Evolutionary conservation across 2,797 vertebrate species (phyloP).

Genomic region (Holocentrus rufus): DNA sequence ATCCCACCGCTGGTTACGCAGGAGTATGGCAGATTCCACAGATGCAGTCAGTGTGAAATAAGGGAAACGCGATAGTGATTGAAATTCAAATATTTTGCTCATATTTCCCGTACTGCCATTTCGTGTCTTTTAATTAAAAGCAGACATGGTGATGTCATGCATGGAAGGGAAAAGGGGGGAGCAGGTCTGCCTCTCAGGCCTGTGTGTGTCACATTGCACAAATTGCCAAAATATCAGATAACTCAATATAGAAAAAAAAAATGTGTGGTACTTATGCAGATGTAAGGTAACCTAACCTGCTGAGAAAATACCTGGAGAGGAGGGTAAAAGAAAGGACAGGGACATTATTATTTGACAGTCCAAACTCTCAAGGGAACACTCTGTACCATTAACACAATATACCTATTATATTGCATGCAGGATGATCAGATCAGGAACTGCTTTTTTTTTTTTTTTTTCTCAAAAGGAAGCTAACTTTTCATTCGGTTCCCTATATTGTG

Average conservation of each 20-base stretch:
- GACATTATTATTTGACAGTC: conserved; percentile 30
- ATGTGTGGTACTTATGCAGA: conserved; percentile 70
- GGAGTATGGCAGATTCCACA: conserved; percentile 60
- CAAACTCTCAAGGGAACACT: conserved; percentile 41
- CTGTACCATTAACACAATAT: conserved; percentile 38
- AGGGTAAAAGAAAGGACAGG: conserved; percentile 27
- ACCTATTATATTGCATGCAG: conserved; percentile 27
- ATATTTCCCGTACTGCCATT: conserved; percentile 65
- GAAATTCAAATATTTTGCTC: conserved; percentile 75
- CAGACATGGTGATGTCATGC: conserved; percentile 66
- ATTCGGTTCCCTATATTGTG: conserved; percentile 47
- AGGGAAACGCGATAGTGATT: conserved; percentile 71
- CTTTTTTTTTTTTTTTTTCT: conserved; percentile 3
- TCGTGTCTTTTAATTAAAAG: conserved; percentile 82
- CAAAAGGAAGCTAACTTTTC: conserved; percentile 32
- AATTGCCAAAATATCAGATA: conserved; percentile 72
- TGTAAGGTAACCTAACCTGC: conserved; percentile 72
- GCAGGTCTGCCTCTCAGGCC: conserved; percentile 43
- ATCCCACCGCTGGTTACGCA: conserved; percentile 64
- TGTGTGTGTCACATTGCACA: conserved; percentile 42
- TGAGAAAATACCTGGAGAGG: conserved; percentile 62
- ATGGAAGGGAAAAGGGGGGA: conserved; percentile 44
- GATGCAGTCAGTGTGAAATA: conserved; percentile 73
- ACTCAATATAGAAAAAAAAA: conserved; percentile 72
- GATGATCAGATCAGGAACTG: conserved; percentile 10